A percentile compares a stretch with the other conserved stretches of the same genome.
phyloP scores from a whole-genome alignment of 1,140 invertebrate species.

The Plectrocnemia conspersa region DNA sequence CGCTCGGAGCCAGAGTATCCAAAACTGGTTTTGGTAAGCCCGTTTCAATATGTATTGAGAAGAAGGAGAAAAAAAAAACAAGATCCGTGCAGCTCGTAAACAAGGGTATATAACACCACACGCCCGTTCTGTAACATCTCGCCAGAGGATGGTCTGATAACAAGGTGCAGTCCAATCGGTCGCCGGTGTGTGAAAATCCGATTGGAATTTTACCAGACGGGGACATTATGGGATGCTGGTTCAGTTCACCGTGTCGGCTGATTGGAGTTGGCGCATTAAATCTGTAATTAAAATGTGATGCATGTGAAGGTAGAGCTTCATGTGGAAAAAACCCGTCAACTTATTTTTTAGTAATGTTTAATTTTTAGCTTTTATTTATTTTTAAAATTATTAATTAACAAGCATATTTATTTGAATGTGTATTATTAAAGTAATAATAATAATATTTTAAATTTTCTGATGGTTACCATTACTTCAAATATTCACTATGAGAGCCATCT shows the following conservation, averaged over 20 bases:
- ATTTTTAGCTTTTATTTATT: too few species aligned
- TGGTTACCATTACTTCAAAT: too few species aligned
- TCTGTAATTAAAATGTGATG: neutral
- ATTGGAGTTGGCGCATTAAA: neutral
- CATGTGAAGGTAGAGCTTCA: too few species aligned
- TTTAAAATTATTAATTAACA: too few species aligned
- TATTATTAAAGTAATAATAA: too few species aligned
- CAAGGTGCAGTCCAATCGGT: conserved; percentile 8
- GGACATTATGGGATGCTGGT: neutral
- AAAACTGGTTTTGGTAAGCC: conserved; percentile 22
- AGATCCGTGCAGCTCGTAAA: conserved; percentile 16
- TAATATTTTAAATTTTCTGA: too few species aligned
- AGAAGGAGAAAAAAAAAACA: conserved; percentile 4
- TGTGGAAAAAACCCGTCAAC: too few species aligned
- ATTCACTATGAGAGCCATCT: too few species aligned
- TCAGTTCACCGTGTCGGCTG: neutral
- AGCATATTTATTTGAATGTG: too few species aligned
- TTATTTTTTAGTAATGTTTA: too few species aligned
- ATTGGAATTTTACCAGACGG: conserved; percentile 1
- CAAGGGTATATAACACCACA: conserved; percentile 19
- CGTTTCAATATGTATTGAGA: conserved; percentile 23
- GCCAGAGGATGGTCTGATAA: neutral
- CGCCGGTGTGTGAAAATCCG: neutral
- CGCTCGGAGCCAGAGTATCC: conserved; percentile 16
- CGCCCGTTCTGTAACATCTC: neutral